A percentile compares a stretch with the other conserved stretches of the same genome.
Conservation (phyloP, 2,888 invertebrate species). For the Hypomecis atomaria region DNA sequence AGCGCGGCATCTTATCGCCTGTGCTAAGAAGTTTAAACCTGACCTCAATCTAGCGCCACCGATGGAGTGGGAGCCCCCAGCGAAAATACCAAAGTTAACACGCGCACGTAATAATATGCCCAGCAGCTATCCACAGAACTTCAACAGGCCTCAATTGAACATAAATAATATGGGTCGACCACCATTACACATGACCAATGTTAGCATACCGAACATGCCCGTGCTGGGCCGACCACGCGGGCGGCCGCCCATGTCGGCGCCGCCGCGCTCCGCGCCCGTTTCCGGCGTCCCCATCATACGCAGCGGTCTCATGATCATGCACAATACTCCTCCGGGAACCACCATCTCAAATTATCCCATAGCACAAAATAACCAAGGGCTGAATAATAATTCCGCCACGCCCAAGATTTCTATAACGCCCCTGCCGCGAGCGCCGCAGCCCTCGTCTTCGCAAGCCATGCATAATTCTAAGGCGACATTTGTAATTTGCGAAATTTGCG, state of each 20-base stretch:
- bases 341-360: conserved; percentile 77
- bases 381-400: conserved; percentile 84
- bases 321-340: conserved; percentile 79
- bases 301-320: conserved; percentile 88
- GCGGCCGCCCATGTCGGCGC: conserved; percentile 71
- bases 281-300: conserved; percentile 79
- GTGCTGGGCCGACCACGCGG: conserved; percentile 75
- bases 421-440: conserved; percentile 88
- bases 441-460: conserved; percentile 69
- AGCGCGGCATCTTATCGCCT: conserved; percentile 94
- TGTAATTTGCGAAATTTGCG: conserved; percentile 98
- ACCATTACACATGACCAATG: conserved; percentile 61
- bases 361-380: conserved; percentile 64
- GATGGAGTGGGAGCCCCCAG: conserved; percentile 96
- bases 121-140: conserved; percentile 76
- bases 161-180: conserved; percentile 73
- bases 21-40: conserved; percentile 95
- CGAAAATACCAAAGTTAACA: conserved; percentile 92
- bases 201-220: conserved; percentile 61
- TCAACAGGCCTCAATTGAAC: conserved; percentile 79
- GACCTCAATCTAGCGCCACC: conserved; percentile 95
- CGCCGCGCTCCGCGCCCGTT: conserved; percentile 65
- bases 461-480: conserved; percentile 90
- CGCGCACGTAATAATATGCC: conserved; percentile 75
- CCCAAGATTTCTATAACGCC: conserved; percentile 97